These are phyloP conservation scores for Hirtodrosophila trivittata DNA, from an alignment of 2,888 invertebrate species.

Conservation along the genomic window DNA sequence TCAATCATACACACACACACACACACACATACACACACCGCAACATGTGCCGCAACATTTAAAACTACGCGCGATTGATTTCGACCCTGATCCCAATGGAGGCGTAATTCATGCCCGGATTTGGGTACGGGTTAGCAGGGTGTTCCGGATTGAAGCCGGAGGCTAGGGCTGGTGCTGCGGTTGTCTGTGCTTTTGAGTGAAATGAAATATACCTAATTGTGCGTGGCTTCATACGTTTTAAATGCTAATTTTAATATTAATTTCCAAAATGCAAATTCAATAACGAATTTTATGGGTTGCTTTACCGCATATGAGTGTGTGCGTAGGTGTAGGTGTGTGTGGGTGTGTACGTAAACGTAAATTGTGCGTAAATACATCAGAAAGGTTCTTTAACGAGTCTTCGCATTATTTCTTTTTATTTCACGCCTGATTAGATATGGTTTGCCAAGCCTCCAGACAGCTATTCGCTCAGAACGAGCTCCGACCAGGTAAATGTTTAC, in stretches of 20 bases:
- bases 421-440: constrained; percentile 69
- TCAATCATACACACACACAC: constrained; percentile 10
- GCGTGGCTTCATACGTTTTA: constrained; percentile 77
- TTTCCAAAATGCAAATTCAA: constrained; percentile 66
- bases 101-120: not conserved
- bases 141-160: constrained; percentile 3
- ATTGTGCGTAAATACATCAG: constrained; percentile 74
- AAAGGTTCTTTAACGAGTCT: constrained; percentile 66
- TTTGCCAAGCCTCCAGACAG: too few relatives aligned
- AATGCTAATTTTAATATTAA: constrained; percentile 78
- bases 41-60: constrained; percentile 16
- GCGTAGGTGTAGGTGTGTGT: not conserved
- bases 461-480: too few relatives aligned
- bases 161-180: constrained; percentile 2
- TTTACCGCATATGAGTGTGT: not conserved
- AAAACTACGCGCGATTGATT: constrained; percentile 49
- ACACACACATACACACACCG: constrained; percentile 9
- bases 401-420: constrained; percentile 74
- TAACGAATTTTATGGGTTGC: constrained; percentile 30
- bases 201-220: constrained; percentile 77
- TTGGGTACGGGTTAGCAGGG: not conserved
- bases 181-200: constrained; percentile 58
- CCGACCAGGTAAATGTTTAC: constrained; percentile 20
- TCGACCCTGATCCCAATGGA: constrained; percentile 25
- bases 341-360: constrained; percentile 36